Evolutionary conservation across 2,888 invertebrate species (phyloP).

Genomic region (Orgyia antiqua): DNA sequence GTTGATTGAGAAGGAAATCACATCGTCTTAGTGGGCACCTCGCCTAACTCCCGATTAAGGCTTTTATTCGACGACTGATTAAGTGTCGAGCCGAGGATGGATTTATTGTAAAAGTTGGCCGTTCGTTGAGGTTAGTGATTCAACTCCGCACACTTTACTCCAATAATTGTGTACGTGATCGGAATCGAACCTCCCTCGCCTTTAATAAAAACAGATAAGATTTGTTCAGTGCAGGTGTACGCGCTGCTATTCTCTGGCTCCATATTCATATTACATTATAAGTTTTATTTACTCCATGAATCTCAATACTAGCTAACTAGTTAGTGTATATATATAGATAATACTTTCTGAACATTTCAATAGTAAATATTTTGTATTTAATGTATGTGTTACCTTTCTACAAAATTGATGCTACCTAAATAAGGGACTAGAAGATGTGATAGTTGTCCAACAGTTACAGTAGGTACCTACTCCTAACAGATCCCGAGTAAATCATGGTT

Average conservation of each 20-base stretch:
- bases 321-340: too few relatives aligned
- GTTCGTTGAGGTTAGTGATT: slow-evolving; percentile 75
- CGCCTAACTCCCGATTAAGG: slow-evolving; percentile 71
- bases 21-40: slow-evolving; percentile 35
- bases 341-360: too few relatives aligned
- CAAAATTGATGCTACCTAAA: too few relatives aligned
- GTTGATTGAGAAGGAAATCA: slow-evolving; percentile 53
- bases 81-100: slow-evolving; percentile 75
- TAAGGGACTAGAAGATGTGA: too few relatives aligned
- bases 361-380: too few relatives aligned
- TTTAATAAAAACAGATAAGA: slow-evolving; percentile 75
- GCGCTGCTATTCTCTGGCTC: slow-evolving; percentile 24
- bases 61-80: slow-evolving; percentile 76
- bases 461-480: too few relatives aligned
- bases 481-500: too few relatives aligned
- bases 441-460: too few relatives aligned
- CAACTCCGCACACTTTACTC: slow-evolving; percentile 73
- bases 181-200: slow-evolving; percentile 61
- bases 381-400: too few relatives aligned
- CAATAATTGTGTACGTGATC: slow-evolving; percentile 78
- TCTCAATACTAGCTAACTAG: too few relatives aligned
- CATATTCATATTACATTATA: too few relatives aligned
- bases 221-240: slow-evolving; percentile 51
- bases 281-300: too few relatives aligned
- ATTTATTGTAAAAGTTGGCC: slow-evolving; percentile 78